Evolutionary conservation across 2,888 invertebrate species (phyloP).

Genomic region (Heteromurus nitidus): DNA sequence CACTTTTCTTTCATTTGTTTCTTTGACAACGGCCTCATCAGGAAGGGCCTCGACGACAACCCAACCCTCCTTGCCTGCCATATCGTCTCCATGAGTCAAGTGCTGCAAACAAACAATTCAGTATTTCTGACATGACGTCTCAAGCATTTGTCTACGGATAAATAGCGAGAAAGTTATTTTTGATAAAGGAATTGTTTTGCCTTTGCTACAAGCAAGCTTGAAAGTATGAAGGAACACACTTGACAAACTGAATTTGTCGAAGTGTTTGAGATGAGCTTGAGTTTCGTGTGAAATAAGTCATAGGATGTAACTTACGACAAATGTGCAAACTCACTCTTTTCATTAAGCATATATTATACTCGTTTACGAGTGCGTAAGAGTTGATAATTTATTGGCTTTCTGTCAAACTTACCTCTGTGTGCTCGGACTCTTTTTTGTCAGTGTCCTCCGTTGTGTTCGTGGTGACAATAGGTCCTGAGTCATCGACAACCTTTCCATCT

Average conservation of each 20-base stretch:
- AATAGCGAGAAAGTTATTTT: not conserved
- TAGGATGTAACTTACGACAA: too few relatives aligned
- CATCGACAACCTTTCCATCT: constrained; percentile 92
- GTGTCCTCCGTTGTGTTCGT: constrained; percentile 94
- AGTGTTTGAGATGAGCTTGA: too few relatives aligned
- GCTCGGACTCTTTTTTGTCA: constrained; percentile 91
- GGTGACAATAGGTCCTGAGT: constrained; percentile 92
- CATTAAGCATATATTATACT: too few relatives aligned
- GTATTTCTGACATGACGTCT: not conserved
- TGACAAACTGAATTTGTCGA: too few relatives aligned
- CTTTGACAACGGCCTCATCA: constrained; percentile 85
- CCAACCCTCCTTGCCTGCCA: constrained; percentile 75
- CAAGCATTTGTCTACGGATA: not conserved
- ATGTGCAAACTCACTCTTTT: too few relatives aligned
- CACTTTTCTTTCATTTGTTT: constrained; percentile 86
- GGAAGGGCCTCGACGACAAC: constrained; percentile 79
- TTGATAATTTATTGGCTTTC: not conserved
- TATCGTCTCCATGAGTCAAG: constrained; percentile 77
- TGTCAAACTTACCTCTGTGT: constrained; percentile 84
- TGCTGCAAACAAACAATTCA: constrained; percentile 75
- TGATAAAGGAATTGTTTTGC: not conserved
- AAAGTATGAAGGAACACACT: too few relatives aligned
- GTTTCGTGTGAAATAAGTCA: too few relatives aligned
- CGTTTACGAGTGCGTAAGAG: too few relatives aligned
- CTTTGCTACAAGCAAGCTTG: too few relatives aligned